Evolutionary conservation across 1,140 invertebrate species (phyloP), one percentile per base, ranked within the genome.

Genomic region (Arion vulgaris): DNA sequence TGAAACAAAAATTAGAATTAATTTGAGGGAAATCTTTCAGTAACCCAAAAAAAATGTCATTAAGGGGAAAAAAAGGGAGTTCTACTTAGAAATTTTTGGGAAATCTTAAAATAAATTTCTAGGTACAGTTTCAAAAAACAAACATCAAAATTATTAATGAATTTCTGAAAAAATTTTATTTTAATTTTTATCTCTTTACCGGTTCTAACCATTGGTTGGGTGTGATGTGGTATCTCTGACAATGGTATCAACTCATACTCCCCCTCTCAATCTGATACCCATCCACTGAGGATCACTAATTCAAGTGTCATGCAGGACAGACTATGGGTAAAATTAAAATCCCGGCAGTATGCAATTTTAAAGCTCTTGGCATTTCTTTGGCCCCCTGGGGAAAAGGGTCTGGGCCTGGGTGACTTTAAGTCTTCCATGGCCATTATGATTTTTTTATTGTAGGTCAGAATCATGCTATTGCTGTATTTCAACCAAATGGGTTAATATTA

Each of bases 301-400:
- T n/a, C 86, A 89, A 87, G 86, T 68, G 87, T 90, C 13, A 89
- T 89, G 53, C 86, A 88, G 28, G 89, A 91, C 90, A 91, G 72
- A 87, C 83, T 0, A 85, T 88, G 66, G 88, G 89, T 49, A 87
- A 87, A 28, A 75, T 87, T 32, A 88, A 49, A 86, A 84, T 32
- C 82, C 87, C 32, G 87, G 86, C 0, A 88, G 93, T 41, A 96
- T 88, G 95, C 95, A 19, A 97, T 88, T 96, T 97, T 86, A 96
- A 97, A 88, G 96, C 96, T 32, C 96, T 97, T 97, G 96, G 96
- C 96, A 11, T 96, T 97, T 41, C 96, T 98, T 98, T 96, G 97
- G 96, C 92, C 93, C 97, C 26, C 92, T 49, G 96, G 97, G 92
- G 96, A 95, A 4, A 95, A 96, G 91, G 95, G 95, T 0, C 92